phyloP scores from a whole-genome alignment of 23 tunicate genomes.

The Ciona savignyi region DNA sequence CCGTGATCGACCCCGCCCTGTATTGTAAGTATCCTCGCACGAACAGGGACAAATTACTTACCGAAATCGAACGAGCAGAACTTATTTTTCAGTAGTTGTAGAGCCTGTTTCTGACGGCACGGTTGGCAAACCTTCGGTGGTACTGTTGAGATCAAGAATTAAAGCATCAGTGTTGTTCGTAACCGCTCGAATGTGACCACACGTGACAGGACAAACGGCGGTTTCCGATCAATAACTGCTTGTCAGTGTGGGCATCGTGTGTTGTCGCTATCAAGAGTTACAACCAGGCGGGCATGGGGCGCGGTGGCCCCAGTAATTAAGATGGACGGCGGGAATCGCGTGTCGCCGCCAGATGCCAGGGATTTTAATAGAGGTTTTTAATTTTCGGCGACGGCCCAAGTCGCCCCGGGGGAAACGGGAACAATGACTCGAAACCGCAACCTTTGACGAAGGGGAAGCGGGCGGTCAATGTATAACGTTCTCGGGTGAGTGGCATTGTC shows the following conservation, averaged over 20 bases:
- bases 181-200: neutral
- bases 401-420: too few relatives aligned
- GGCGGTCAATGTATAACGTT: too few relatives aligned
- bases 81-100: slow-evolving; percentile 15
- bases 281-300: neutral
- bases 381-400: neutral
- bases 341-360: neutral
- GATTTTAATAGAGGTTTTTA: neutral
- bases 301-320: neutral
- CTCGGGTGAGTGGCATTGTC: too few relatives aligned
- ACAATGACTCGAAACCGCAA: neutral
- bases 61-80: slow-evolving; percentile 69
- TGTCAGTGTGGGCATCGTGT: neutral
- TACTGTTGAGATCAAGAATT: neutral
- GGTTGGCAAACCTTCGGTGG: slow-evolving; percentile 29
- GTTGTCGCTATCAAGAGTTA: neutral
- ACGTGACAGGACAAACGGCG: neutral
- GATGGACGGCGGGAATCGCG: neutral
- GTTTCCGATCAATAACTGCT: slow-evolving; percentile 1
- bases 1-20: neutral
- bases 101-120: slow-evolving; percentile 38
- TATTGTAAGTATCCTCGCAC: neutral
- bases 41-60: slow-evolving; percentile 19
- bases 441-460: neutral
- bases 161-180: neutral